phyloP scores from a whole-genome alignment of 2,113 vertebrate species.

The Bungarus multicinctus region DNA sequence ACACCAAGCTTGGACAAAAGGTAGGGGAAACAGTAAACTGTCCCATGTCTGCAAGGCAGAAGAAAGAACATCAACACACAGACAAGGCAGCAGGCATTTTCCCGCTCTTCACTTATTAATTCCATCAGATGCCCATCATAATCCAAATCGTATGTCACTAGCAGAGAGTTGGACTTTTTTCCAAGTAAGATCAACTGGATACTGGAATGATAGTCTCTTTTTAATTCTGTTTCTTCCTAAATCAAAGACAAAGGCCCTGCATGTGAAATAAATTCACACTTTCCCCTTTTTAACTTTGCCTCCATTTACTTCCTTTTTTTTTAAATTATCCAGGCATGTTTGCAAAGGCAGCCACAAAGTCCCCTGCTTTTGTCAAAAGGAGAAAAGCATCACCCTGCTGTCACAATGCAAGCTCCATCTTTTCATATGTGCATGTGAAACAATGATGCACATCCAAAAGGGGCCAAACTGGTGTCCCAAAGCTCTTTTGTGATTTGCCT shows the following conservation, averaged over 20 bases:
- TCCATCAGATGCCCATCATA: not conserved
- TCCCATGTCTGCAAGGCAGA: not conserved
- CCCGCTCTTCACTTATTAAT: not conserved
- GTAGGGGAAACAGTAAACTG: not conserved
- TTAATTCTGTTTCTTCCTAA: not conserved
- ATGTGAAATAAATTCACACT: not conserved
- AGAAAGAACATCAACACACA: not conserved
- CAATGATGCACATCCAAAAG: not conserved
- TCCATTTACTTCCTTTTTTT: not conserved
- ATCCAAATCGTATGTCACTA: not conserved
- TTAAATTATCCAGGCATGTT: not conserved
- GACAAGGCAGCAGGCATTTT: not conserved
- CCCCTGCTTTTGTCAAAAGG: not conserved
- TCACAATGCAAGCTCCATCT: not conserved
- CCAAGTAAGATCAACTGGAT: not conserved
- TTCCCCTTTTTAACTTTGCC: not conserved
- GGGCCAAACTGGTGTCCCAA: not conserved
- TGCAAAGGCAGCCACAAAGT: not conserved
- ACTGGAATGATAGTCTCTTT: not conserved
- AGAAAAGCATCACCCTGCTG: not conserved
- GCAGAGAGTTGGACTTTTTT: not conserved
- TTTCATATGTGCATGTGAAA: not conserved
- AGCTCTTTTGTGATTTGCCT: not conserved
- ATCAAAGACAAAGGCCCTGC: not conserved
- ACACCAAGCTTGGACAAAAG: not conserved